These are phyloP conservation scores for Synodontis membranacea DNA, from an alignment of 2,113 vertebrate genomes.

Conservation along the genomic window DNA sequence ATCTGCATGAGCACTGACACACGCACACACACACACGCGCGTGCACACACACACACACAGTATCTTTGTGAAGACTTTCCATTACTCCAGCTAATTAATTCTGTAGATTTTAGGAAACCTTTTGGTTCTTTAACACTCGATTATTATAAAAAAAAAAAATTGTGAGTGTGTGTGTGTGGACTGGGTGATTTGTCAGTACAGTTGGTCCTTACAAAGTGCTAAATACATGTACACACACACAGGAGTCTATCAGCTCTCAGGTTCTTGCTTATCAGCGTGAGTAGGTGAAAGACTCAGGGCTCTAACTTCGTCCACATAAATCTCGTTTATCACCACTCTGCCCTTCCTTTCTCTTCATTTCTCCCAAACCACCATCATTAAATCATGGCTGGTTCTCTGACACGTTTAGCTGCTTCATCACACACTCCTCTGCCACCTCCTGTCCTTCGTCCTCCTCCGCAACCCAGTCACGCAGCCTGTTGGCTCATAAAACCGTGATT, in stretches of 20 bases:
- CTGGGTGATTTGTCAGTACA: too few relatives aligned
- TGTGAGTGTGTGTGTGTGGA: too few relatives aligned
- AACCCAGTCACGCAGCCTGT: slow-evolving; percentile 33
- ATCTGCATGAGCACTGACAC: not conserved
- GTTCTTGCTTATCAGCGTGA: not conserved
- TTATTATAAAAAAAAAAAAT: too few relatives aligned
- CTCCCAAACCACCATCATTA: not conserved
- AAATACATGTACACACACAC: not conserved
- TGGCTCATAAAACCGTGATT: slow-evolving; percentile 41
- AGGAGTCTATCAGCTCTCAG: not conserved
- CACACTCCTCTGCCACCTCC: slow-evolving; percentile 3
- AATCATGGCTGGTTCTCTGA: not conserved
- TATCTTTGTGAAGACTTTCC: not conserved
- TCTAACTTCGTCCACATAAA: slow-evolving; percentile 9
- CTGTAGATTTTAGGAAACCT: not conserved
- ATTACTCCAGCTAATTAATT: not conserved
- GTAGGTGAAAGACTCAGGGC: not conserved
- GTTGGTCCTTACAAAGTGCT: not conserved
- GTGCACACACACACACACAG: slow-evolving; percentile 23
- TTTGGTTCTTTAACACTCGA: not conserved
- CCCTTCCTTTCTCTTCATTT: slow-evolving; percentile 1
- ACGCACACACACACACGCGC: slow-evolving; percentile 23
- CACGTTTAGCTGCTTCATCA: not conserved
- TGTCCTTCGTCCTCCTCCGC: not conserved
- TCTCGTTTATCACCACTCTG: not conserved